phyloP scores from a whole-genome alignment of 2,113 vertebrate species.

The Coregonus clupeaformis region DNA sequence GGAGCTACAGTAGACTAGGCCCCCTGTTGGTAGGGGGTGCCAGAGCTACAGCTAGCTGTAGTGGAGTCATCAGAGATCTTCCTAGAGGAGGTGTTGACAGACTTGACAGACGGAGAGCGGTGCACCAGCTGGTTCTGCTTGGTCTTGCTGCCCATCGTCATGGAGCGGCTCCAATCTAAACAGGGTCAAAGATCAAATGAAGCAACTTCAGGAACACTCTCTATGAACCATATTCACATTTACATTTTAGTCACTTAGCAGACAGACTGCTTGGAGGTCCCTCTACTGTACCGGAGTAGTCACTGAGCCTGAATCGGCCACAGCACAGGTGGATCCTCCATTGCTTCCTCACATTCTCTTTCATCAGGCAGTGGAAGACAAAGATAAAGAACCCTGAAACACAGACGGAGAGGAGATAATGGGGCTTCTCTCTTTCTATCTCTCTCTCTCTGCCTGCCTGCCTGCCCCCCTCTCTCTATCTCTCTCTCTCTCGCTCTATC shows the following conservation, averaged over 20 bases:
- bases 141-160: slow-evolving; percentile 31
- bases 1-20: slow-evolving; percentile 1
- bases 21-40: slow-evolving; percentile 21
- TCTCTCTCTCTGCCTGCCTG: no score
- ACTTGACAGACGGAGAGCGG: slow-evolving; percentile 57
- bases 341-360: slow-evolving; percentile 83
- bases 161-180: slow-evolving; percentile 74
- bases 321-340: slow-evolving; percentile 79
- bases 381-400: slow-evolving; percentile 85
- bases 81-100: slow-evolving; percentile 58
- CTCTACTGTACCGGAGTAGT: slow-evolving; percentile 65
- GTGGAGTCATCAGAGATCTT: slow-evolving; percentile 62
- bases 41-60: background rate
- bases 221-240: background rate
- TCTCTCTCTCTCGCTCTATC: no score
- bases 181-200: slow-evolving; percentile 21
- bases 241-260: no score
- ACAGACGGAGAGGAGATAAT: background rate
- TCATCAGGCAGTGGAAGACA: slow-evolving; percentile 87
- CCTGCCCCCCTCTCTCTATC: no score
- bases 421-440: background rate
- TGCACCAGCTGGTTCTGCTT: slow-evolving; percentile 51
- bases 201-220: background rate
- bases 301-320: slow-evolving; percentile 58
- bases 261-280: no score